A percentile compares a stretch with the other conserved stretches of the same genome.
Conservation (phyloP, 2,113 vertebrate species). For the Phylloscopus whistleri region DNA sequence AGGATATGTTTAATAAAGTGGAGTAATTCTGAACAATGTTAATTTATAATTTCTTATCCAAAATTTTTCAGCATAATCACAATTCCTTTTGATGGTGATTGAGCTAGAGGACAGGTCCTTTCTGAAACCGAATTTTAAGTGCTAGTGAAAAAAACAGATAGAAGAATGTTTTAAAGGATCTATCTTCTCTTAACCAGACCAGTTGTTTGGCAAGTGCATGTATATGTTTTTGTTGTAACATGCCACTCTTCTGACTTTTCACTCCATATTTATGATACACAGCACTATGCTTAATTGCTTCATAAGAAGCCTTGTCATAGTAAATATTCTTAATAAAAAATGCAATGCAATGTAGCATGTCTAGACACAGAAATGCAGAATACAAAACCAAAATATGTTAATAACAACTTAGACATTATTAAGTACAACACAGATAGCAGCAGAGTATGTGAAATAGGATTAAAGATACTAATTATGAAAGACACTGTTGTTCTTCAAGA, state of each 20-base stretch:
- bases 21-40: background rate
- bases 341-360: background rate
- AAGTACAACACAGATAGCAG: background rate
- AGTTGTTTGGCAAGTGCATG: background rate
- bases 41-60: background rate
- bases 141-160: background rate
- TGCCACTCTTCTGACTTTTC: background rate
- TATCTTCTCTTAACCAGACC: background rate
- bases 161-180: background rate
- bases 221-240: background rate
- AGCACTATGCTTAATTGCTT: background rate
- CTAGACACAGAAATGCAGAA: background rate
- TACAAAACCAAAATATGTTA: background rate
- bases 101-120: background rate
- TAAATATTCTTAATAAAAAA: constrained; percentile 3
- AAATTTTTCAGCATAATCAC: background rate
- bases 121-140: background rate
- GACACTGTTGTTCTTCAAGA: background rate
- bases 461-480: background rate
- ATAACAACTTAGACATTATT: background rate
- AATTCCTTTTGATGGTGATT: background rate
- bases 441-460: background rate
- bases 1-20: background rate
- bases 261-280: background rate
- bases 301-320: background rate